phyloP scores from a whole-genome alignment of 2,888 invertebrate genomes.

The Eulithis prunata region DNA sequence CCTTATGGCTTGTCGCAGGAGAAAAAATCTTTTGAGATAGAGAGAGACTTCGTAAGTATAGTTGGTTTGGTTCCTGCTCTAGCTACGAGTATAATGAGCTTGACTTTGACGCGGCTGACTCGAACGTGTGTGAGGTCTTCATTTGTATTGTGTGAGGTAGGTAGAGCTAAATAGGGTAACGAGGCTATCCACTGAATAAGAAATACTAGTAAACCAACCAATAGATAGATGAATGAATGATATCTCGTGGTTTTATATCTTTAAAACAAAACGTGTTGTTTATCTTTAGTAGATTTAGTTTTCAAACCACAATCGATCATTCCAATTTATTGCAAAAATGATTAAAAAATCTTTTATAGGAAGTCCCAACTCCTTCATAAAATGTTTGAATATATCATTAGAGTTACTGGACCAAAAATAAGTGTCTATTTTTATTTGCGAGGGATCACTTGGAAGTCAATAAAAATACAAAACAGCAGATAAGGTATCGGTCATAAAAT shows the following conservation, averaged over 20 bases:
- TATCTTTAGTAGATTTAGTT: too few species aligned
- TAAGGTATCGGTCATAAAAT: constrained; percentile 45
- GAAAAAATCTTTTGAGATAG: too few species aligned
- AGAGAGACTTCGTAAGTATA: neutral
- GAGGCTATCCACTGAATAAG: neutral
- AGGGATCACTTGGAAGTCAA: constrained; percentile 30
- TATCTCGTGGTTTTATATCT: too few species aligned
- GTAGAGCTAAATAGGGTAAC: constrained; percentile 10
- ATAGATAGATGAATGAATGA: neutral
- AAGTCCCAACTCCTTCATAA: constrained; percentile 1
- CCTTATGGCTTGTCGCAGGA: too few species aligned
- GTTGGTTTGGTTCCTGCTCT: constrained; percentile 11
- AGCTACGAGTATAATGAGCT: constrained; percentile 23
- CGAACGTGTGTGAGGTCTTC: constrained; percentile 23
- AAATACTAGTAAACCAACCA: neutral
- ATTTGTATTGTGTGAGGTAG: constrained; percentile 18
- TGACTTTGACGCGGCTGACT: constrained; percentile 25
- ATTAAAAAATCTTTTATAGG: neutral
- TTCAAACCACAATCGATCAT: too few species aligned
- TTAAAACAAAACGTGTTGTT: too few species aligned
- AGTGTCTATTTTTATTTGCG: constrained; percentile 28
- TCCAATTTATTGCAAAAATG: neutral
- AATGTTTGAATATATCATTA: constrained; percentile 1
- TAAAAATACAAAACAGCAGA: constrained; percentile 37
- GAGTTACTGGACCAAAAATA: constrained; percentile 19